Base-by-base conservation (phyloP, 2,113 vertebrate species). In the Semicossyphus pulcher region DNA sequence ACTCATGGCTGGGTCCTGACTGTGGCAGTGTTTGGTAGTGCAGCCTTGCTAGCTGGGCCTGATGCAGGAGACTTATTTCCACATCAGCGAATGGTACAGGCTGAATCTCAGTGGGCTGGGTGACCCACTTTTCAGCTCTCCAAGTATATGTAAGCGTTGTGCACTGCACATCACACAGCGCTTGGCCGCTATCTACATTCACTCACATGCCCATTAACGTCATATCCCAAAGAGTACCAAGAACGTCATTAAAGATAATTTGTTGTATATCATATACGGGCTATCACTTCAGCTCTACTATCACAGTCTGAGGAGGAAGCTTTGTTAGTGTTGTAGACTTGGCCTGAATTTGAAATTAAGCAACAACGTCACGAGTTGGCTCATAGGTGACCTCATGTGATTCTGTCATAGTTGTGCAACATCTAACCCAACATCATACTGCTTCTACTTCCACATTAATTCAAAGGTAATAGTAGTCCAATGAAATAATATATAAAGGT, bases 111-210 rank as follows among this genome's bases (percentile, higher is more conserved):
- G 85, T 76, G 71, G 91, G 89, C 83, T 82, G 61, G 14, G 34
- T 86, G 91, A 91, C 89, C 91, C 88, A 92, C 78, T 92, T 92
- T 89, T 68, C 79, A 73, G 72, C 47, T 61, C 63, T 81, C 75
- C 63, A 72, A 88, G 77, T 84, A 60, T 54, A 29, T 83, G 79
- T 68, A 70, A 80, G 72, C 59, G 16, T 60, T 49, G 72, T 65
- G 47, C 36, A 26, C 61, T 72, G 75, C 45, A 75, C 73, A 71
- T 72, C 76, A 71, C 64, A 81, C 58, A 76, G 52, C 70, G 54
- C 67, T 72, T 26, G 2, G 59, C 74, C 37, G 82, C 89, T 88
- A 80, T 87, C 71, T 76, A 54, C 58, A 80, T 68, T 56, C 58
- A 65, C 64, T 75, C 76, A 70, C 54, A 72, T 67, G 37, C 16